A percentile compares a stretch with the other conserved stretches of the same genome.
Evolutionary conservation across 2,888 invertebrate species (phyloP).

Genomic region (Invenusta paracnida): DNA sequence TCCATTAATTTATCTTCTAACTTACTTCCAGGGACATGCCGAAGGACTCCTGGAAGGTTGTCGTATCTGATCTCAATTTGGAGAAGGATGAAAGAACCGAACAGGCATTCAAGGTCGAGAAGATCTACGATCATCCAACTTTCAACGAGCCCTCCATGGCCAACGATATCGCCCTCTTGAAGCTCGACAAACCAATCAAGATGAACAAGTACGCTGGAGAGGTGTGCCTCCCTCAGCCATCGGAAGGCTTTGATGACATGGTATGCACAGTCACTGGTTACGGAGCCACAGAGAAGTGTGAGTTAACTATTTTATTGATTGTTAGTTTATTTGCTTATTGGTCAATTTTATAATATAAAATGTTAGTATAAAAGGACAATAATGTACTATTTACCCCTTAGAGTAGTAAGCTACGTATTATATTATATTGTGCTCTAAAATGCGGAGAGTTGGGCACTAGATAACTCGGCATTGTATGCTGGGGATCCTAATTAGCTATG

Average conservation of each 20-base stretch:
- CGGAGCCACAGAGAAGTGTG: background rate
- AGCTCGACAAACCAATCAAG: background rate
- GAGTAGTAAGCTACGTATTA: too few species aligned
- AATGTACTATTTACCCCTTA: too few species aligned
- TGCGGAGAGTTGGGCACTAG: too few species aligned
- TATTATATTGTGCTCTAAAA: too few species aligned
- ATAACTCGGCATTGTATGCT: too few species aligned
- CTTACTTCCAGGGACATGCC: background rate
- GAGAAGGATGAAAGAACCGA: background rate
- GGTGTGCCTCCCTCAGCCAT: background rate
- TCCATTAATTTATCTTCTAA: too few species aligned
- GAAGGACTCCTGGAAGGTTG: background rate
- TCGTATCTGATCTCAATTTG: background rate
- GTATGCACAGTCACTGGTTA: constrained; percentile 8
- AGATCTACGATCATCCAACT: background rate
- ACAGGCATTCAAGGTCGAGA: background rate
- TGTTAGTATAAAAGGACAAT: too few species aligned
- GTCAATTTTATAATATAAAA: too few species aligned
- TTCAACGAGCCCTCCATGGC: background rate
- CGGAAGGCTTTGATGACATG: background rate
- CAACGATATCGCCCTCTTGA: background rate
- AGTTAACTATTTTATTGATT: too few species aligned
- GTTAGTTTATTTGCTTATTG: too few species aligned
- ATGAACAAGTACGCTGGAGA: background rate
- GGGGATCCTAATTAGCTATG: too few species aligned